These are phyloP conservation scores for Pyrrhia umbra DNA, from an alignment of 2,888 invertebrate species.

Conservation along the genomic window DNA sequence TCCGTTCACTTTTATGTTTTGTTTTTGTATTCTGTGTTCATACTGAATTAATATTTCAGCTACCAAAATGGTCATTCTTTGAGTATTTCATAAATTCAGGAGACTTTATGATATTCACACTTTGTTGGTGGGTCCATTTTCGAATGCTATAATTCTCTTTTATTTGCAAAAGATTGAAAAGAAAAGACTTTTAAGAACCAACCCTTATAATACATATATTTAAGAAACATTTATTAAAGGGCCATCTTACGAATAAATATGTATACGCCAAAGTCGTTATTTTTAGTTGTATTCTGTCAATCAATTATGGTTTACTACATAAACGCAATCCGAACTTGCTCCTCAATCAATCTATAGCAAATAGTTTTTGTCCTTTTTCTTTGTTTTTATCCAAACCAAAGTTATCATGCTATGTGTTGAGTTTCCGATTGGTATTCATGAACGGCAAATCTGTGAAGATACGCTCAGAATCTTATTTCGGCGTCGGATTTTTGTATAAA, in stretches of 20 bases:
- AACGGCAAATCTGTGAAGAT: conserved; percentile 64
- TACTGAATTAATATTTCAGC: neutral
- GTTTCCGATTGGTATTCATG: conserved; percentile 62
- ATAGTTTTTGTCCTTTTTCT: conserved; percentile 17
- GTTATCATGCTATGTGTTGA: conserved; percentile 44
- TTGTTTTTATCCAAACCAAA: conserved; percentile 31
- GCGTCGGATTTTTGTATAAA: conserved; percentile 55
- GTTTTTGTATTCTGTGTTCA: neutral
- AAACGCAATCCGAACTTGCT: neutral
- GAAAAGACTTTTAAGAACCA: no score
- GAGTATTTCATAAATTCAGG: neutral
- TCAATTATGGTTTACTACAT: neutral
- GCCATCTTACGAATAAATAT: no score
- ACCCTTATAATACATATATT: no score
- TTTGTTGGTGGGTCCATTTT: no score
- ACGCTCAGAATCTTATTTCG: conserved; percentile 62
- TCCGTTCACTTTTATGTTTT: conserved; percentile 26
- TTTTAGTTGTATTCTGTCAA: neutral
- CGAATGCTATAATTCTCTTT: no score
- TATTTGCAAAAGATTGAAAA: no score
- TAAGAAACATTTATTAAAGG: no score
- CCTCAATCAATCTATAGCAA: conserved; percentile 17
- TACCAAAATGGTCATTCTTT: neutral
- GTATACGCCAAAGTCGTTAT: neutral
- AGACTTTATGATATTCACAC: no score